A percentile compares a stretch with the other conserved stretches of the same genome.
These are phyloP conservation scores for Sinocyclocheilus rhinocerous DNA, from an alignment of 2,113 vertebrate genomes.

Conservation along the genomic window DNA sequence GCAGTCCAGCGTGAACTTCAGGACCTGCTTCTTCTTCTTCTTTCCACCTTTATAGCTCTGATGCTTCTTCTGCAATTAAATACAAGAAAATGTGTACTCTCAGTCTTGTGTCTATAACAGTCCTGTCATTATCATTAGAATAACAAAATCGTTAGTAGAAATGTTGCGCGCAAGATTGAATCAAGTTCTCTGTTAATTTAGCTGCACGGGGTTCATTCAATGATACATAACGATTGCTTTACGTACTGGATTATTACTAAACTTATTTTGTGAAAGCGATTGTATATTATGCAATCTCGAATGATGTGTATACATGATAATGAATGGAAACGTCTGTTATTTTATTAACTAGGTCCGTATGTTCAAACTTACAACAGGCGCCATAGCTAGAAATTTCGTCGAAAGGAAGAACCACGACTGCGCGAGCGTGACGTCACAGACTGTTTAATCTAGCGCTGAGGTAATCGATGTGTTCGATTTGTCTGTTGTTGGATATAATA, in stretches of 20 bases:
- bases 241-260: neutral
- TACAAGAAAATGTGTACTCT: neutral
- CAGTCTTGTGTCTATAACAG: neutral
- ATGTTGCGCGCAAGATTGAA: neutral
- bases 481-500: neutral
- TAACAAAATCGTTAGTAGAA: neutral
- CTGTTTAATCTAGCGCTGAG: neutral
- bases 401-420: conserved; percentile 74
- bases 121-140: neutral
- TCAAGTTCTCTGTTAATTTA: neutral
- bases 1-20: conserved; percentile 88
- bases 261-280: neutral
- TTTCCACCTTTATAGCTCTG: conserved; percentile 82
- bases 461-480: conserved; percentile 7
- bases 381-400: conserved; percentile 81
- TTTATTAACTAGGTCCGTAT: conserved; percentile 5
- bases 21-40: conserved; percentile 85
- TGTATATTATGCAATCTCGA: neutral
- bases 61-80: conserved; percentile 78
- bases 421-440: conserved; percentile 77
- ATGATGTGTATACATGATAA: neutral
- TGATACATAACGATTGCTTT: neutral
- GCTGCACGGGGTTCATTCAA: neutral
- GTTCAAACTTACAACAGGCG: conserved; percentile 82
- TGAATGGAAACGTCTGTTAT: neutral